Evolutionary conservation across 2,888 invertebrate species (phyloP), one percentile per base, ranked within the genome.

Genomic region (Oegoconia quadripuncta): DNA sequence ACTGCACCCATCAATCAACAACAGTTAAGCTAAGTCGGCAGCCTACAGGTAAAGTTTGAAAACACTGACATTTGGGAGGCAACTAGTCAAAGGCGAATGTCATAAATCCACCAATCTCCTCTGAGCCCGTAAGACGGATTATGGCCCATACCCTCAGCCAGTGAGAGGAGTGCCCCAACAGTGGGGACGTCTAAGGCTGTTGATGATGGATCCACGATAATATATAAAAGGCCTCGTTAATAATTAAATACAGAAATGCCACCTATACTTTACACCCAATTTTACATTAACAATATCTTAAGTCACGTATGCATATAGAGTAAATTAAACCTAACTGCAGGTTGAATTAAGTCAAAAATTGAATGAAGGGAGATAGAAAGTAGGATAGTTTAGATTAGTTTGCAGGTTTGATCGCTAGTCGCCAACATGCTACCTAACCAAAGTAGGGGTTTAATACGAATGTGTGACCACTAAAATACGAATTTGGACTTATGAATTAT

Each of bases 401-500:
- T 35, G 52, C 53, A 43, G 54, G 57, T 60, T 64, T 63, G 59
- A 64, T 64, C 59, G 59, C 61, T 57, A 59, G 59, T 62, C 51
- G 55, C 54, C 44, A 56, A 68, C 64, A 61, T 60, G 57, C 54
- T 61, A 54, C 25, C 34, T 34, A 33, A 16, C 53, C 51, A 43
- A 59, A 58, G 51, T 53, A 49, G 46, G 39, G 42, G 39, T 37
- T 34, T 17, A 17, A 18, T 43, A 44, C n/a, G n/a, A n/a, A n/a
- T n/a, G 34, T 42, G 40, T 29, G 35, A 45, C 47, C 35, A 43
- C 42, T 32, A 35, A 43, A 32, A 27, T 6, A n/a, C n/a, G n/a
- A n/a, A n/a, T 3, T 1, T 13, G 27, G 8, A 27, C n/a, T 25
- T 25, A n/a, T 11, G 4, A 25, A 11, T 11, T 2, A 3, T 25